A percentile compares a stretch with the other conserved stretches of the same genome.
These are phyloP conservation scores for Sylvietta virens DNA, from an alignment of 2,113 vertebrate genomes.

Conservation along the genomic window DNA sequence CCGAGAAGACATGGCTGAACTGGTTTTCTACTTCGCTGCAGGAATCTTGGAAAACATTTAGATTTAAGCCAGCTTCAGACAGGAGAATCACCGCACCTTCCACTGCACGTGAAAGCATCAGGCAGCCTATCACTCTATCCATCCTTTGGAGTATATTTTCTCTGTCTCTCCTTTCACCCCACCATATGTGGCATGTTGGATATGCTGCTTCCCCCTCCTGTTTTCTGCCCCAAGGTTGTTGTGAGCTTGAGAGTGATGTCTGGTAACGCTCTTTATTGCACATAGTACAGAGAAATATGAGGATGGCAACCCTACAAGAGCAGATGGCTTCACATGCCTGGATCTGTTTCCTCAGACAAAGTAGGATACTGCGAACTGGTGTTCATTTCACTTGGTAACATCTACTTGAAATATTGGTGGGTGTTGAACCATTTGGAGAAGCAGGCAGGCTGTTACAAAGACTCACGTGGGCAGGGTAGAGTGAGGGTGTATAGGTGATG, in stretches of 20 bases:
- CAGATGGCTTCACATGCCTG: slow-evolving; percentile 75
- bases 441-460: not conserved
- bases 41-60: not conserved
- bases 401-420: slow-evolving; percentile 47
- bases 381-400: slow-evolving; percentile 59
- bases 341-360: slow-evolving; percentile 71
- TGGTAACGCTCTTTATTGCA: slow-evolving; percentile 61
- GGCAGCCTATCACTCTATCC: not conserved
- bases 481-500: not conserved
- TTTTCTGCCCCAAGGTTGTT: slow-evolving; percentile 54
- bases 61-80: not conserved
- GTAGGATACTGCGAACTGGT: slow-evolving; percentile 65
- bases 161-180: not conserved
- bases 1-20: not conserved
- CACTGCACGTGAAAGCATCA: not conserved
- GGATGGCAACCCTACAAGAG: slow-evolving; percentile 72
- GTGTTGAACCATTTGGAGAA: not conserved
- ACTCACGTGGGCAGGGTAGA: not conserved
- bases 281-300: slow-evolving; percentile 58
- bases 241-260: slow-evolving; percentile 51
- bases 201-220: slow-evolving; percentile 3
- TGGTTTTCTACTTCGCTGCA: not conserved
- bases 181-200: slow-evolving; percentile 23
- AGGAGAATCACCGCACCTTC: not conserved
- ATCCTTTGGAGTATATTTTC: not conserved